A percentile compares a stretch with the other conserved stretches of the same genome.
phyloP scores from a whole-genome alignment of 2,797 vertebrate genomes.

The Cuniculus paca region DNA sequence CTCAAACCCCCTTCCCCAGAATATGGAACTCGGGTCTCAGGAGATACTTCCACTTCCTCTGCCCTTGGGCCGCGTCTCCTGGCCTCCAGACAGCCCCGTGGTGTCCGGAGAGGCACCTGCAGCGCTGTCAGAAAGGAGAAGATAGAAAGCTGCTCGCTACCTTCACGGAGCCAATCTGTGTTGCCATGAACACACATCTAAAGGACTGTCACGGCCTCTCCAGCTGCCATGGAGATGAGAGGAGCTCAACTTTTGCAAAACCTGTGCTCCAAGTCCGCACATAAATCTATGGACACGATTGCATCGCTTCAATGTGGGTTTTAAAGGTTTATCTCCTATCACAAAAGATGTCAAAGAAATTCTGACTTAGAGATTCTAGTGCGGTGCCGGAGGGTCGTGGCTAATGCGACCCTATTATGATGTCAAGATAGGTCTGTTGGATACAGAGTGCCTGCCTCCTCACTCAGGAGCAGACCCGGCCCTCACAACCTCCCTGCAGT shows the following conservation, averaged over 20 bases:
- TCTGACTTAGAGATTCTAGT: not conserved
- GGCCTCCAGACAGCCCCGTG: not conserved
- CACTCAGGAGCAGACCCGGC: not conserved
- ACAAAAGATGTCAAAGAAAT: not conserved
- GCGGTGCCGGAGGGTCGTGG: not conserved
- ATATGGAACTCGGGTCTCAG: not conserved
- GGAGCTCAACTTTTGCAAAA: not conserved
- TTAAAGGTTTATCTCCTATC: not conserved
- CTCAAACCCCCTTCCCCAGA: not conserved
- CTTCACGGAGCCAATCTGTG: not conserved
- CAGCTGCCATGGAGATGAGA: not conserved
- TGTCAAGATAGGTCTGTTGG: not conserved
- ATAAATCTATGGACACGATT: not conserved
- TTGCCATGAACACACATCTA: too few species aligned
- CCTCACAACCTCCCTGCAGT: not conserved
- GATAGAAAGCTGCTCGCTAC: not conserved
- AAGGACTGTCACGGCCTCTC: not conserved
- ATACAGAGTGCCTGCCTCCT: not conserved
- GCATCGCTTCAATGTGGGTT: not conserved
- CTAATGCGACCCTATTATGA: not conserved
- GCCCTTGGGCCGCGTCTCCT: not conserved
- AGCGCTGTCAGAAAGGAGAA: not conserved
- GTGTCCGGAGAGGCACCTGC: not conserved
- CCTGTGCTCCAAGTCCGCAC: not conserved
- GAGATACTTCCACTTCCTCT: not conserved